Conservation (phyloP, 92 coral and sea anemone species). For the Zoanthus gigantus region DNA sequence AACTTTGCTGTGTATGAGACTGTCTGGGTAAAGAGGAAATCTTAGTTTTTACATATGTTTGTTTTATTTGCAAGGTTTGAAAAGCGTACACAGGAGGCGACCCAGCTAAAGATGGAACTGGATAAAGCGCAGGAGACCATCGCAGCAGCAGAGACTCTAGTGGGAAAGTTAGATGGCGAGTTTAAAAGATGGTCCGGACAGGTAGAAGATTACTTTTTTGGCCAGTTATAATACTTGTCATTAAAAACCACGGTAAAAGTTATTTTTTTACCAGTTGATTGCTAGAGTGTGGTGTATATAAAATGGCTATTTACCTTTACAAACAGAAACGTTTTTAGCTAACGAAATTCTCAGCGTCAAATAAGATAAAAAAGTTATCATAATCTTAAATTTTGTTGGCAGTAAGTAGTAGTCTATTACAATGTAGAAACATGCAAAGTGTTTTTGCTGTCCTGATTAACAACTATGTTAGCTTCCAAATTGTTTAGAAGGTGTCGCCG, state of each 20-base stretch:
- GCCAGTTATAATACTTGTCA: too few relatives aligned
- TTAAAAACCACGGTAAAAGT: not conserved
- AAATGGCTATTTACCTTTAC: too few relatives aligned
- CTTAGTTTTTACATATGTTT: not conserved
- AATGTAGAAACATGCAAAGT: too few relatives aligned
- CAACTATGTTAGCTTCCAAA: too few relatives aligned
- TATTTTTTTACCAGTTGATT: not conserved
- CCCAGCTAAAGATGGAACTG: conserved; percentile 97
- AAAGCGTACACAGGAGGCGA: conserved; percentile 95
- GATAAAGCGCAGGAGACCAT: conserved; percentile 99
- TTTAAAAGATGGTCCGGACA: conserved; percentile 98
- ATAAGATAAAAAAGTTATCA: too few relatives aligned
- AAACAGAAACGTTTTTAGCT: too few relatives aligned
- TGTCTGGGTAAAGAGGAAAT: not conserved
- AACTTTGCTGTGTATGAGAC: not conserved
- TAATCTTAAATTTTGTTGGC: too few relatives aligned
- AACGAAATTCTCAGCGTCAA: too few relatives aligned
- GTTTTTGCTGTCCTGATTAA: too few relatives aligned
- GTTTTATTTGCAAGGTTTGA: conserved; percentile 74
- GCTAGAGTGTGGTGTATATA: not conserved
- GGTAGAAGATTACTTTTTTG: conserved; percentile 51
- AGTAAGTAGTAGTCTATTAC: too few relatives aligned
- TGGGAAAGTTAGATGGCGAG: conserved; percentile 98
- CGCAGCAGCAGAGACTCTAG: conserved; percentile 96
- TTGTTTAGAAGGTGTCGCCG: too few relatives aligned